Conservation (phyloP, 2,113 vertebrate species). For the Hassar affinis region DNA sequence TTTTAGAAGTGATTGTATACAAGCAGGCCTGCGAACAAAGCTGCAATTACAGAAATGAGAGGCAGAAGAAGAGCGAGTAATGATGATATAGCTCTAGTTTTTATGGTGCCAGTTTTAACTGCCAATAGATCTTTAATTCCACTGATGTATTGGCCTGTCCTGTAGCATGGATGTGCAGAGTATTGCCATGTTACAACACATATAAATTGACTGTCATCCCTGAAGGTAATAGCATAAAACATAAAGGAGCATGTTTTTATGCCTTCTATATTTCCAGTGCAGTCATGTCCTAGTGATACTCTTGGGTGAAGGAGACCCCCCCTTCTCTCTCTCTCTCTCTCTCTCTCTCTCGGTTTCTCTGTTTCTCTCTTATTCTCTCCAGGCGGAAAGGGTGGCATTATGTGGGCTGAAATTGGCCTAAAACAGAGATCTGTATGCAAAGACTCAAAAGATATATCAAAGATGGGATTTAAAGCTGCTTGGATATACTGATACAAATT, state of each 20-base stretch:
- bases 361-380: too few relatives aligned
- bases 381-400: not conserved
- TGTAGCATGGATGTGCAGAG: not conserved
- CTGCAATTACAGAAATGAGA: not conserved
- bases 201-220: conserved; percentile 1
- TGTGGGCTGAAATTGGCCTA: not conserved
- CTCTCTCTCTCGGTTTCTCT: too few relatives aligned
- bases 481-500: not conserved
- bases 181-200: conserved; percentile 5
- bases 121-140: conserved; percentile 1
- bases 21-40: not conserved
- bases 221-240: conserved; percentile 4
- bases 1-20: not conserved
- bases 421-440: not conserved
- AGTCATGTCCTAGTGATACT: not conserved
- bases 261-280: not conserved
- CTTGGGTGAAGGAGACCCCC: not conserved
- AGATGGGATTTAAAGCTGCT: not conserved
- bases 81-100: not conserved
- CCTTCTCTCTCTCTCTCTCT: not conserved
- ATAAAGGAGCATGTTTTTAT: conserved; percentile 10
- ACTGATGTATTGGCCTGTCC: conserved; percentile 12
- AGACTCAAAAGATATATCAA: not conserved
- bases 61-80: not conserved
- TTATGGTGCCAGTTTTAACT: conserved; percentile 4